A percentile compares a stretch with the other conserved stretches of the same genome.
These are phyloP conservation scores for Lasioglossum figueresi DNA, from an alignment of 2,888 invertebrate genomes.

Conservation along the genomic window DNA sequence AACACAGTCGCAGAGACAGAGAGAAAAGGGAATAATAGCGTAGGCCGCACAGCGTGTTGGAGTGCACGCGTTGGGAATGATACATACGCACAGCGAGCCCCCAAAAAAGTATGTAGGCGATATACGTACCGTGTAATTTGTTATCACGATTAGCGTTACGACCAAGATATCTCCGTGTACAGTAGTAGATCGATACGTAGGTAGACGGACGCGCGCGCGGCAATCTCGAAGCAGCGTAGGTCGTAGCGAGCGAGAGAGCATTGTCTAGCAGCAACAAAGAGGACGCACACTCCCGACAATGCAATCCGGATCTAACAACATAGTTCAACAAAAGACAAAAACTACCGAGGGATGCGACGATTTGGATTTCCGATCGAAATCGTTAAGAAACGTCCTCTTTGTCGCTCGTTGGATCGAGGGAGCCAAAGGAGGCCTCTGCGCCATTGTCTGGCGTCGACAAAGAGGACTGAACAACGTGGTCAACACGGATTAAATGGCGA, in stretches of 20 bases:
- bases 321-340: background rate
- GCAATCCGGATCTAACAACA: background rate
- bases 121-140: conserved; percentile 40
- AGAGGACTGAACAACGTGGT: background rate
- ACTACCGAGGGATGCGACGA: background rate
- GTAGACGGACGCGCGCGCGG: conserved; percentile 19
- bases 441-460: background rate
- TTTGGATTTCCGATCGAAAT: background rate
- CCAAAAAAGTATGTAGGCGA: conserved; percentile 32
- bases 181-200: conserved; percentile 51
- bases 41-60: conserved; percentile 51
- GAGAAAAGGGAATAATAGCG: conserved; percentile 4
- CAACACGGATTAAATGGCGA: background rate
- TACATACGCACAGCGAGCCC: conserved; percentile 59
- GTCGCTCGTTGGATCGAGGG: background rate
- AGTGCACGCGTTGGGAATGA: conserved; percentile 44
- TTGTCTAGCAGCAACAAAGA: background rate
- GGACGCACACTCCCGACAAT: background rate
- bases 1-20: background rate
- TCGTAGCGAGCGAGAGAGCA: conserved; percentile 35
- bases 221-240: conserved; percentile 26
- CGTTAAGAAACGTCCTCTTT: background rate
- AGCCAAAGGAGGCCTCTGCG: background rate
- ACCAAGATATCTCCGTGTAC: conserved; percentile 53
- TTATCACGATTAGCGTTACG: conserved; percentile 52